Percentiles rank a stretch among this genome's conserved stretches.
Conservation (phyloP, 2,113 vertebrate species). For the Lophochroa leadbeateri region DNA sequence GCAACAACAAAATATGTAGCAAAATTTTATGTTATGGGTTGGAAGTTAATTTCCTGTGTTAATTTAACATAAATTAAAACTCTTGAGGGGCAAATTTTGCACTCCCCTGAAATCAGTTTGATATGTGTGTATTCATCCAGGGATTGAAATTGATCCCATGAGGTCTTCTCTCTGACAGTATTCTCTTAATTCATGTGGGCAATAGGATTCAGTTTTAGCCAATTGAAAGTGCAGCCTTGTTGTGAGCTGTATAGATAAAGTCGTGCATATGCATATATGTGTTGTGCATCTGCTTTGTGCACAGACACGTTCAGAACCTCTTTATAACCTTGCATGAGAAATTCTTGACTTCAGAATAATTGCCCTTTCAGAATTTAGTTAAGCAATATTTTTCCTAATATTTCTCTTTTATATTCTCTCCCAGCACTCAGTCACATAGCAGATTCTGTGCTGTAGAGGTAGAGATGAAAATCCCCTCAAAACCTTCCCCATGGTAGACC, state of each 20-base stretch:
- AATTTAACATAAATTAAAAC: not conserved
- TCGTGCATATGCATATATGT: not conserved
- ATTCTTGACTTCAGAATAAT: not conserved
- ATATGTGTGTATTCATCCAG: not conserved
- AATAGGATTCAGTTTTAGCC: not conserved
- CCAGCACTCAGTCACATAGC: not conserved
- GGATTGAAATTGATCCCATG: not conserved
- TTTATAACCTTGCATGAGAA: not conserved
- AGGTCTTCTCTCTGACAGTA: not conserved
- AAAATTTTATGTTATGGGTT: not conserved
- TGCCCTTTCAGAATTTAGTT: not conserved
- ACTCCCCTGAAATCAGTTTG: not conserved
- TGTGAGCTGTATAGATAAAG: not conserved
- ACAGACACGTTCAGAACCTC: not conserved
- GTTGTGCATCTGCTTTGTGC: not conserved
- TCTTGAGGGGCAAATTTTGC: not conserved
- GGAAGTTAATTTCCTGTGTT: not conserved
- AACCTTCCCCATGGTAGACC: not conserved
- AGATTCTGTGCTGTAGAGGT: not conserved
- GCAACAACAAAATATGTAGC: not conserved
- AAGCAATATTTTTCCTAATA: not conserved
- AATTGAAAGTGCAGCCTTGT: not conserved
- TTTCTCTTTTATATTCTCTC: not conserved
- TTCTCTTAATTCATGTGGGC: not conserved
- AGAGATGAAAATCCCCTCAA: not conserved